These are phyloP conservation scores for Liodrosophila aerea DNA, from an alignment of 2,888 invertebrate species.

Conservation along the genomic window DNA sequence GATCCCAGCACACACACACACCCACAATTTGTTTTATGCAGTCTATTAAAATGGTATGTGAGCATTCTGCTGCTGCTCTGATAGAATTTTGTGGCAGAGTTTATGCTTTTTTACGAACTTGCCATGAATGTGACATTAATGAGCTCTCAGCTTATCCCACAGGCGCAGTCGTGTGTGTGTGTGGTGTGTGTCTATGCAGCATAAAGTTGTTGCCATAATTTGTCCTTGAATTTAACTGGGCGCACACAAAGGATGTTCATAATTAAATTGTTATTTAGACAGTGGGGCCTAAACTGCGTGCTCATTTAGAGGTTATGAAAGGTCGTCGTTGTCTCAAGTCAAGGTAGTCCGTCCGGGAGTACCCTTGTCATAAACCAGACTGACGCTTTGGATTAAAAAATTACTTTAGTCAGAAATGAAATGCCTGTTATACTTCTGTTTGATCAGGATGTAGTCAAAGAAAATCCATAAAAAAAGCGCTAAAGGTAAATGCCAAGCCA, in stretches of 20 bases:
- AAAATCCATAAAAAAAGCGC: conserved; percentile 8
- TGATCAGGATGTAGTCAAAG: conserved; percentile 18
- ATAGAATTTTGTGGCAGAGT: conserved; percentile 69
- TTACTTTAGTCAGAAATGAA: conserved; percentile 41
- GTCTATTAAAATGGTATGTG: conserved; percentile 63
- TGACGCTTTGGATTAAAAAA: conserved; percentile 43
- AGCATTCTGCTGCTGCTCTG: conserved; percentile 39
- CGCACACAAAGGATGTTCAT: conserved; percentile 57
- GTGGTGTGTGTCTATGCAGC: not conserved
- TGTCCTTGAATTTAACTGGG: conserved; percentile 65
- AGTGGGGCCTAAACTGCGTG: conserved; percentile 49
- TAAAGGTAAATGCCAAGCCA: not conserved
- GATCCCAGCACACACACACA: conserved; percentile 14
- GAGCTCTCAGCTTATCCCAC: conserved; percentile 75
- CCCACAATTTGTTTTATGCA: conserved; percentile 40
- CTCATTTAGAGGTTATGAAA: conserved; percentile 71
- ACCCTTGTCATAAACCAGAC: conserved; percentile 31
- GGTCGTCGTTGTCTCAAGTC: conserved; percentile 51
- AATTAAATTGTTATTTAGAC: conserved; percentile 69
- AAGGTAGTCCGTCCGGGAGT: too few relatives aligned
- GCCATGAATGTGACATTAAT: conserved; percentile 76
- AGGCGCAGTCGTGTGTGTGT: conserved; percentile 41
- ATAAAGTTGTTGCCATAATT: conserved; percentile 67
- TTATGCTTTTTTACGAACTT: conserved; percentile 58
- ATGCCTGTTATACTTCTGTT: conserved; percentile 8